These are phyloP conservation scores for Mesocricetus auratus DNA, from an alignment of 2,113 vertebrate species.

Conservation along the genomic window DNA sequence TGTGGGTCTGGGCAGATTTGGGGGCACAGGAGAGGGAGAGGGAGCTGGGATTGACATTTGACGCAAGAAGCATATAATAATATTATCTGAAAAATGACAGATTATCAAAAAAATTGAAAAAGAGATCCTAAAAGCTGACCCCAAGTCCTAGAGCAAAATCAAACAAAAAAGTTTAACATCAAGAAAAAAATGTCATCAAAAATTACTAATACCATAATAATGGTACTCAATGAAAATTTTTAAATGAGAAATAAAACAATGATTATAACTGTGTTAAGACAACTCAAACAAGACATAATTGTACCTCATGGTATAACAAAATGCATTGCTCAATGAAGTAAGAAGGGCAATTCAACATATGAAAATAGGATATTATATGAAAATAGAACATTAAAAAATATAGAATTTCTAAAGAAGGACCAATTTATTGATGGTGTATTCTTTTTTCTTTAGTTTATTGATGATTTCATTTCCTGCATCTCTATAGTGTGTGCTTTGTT, in stretches of 20 bases:
- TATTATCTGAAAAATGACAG: too few relatives aligned
- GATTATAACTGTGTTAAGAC: background rate
- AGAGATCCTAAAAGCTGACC: background rate
- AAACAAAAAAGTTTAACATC: background rate
- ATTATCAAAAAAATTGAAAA: background rate
- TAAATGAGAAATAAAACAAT: background rate
- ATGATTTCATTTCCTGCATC: background rate
- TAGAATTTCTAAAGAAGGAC: background rate
- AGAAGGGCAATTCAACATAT: background rate
- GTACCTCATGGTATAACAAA: background rate
- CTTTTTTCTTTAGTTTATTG: background rate
- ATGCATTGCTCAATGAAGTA: background rate
- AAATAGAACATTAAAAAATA: background rate
- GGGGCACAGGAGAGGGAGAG: too few relatives aligned
- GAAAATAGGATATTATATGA: background rate
- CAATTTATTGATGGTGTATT: background rate
- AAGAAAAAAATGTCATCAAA: background rate
- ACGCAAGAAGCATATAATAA: too few relatives aligned
- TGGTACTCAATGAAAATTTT: background rate
- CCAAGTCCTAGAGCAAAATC: background rate
- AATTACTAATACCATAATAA: background rate
- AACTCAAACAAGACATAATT: background rate
- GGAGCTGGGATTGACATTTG: too few relatives aligned
- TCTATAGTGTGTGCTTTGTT: background rate
- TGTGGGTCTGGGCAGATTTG: too few relatives aligned